Evolutionary conservation across 2,888 invertebrate genomes (phyloP), one percentile per base, ranked within the genome.

Genomic region (Ichneumoninae sp.): DNA sequence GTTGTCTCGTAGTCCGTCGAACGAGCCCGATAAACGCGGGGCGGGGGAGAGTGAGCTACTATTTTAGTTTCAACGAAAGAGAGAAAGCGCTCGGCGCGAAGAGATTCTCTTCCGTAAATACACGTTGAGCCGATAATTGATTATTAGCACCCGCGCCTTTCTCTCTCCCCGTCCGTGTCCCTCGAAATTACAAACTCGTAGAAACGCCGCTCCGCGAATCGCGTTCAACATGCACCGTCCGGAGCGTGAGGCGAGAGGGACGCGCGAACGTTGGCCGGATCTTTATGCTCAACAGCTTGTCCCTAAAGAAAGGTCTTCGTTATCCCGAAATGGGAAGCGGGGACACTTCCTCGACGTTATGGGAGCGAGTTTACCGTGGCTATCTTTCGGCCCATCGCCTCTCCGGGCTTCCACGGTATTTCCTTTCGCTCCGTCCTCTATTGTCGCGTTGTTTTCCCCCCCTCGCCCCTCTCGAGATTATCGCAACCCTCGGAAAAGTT

Each of bases 391-490:
- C 78, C 71, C 82, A 81, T 81, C 79, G 68, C 40, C 65, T 74
- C 76, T 40, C 78, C 33, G 16, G 44, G 30, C 33, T 74, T 65
- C 63, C 50, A 16, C 52, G 7, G 44, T 74, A 76, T 82, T 86
- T 82, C 75, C 83, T 68, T 65, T 71, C 71, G 36, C 69, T 76
- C 68, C 66, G 30, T 77, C 50, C 63, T 19, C 75, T 79, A 80
- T 86, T 83, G 76, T 86, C 82, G 74, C 57, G 73, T 83, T 83
- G 81, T 86, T 81, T 78, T 83, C 57, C 69, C 76, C 26, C 3
- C 26, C 26, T 0, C 26, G 3, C 26, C 3, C 26, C 26, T 3
- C 85, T 83, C 78, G 83, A 86, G 83, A 84, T 84, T 86, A 86
- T 86, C 86, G 70, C 79, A 40, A 22, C 66, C 40, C 47, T 50